Evolutionary conservation across 2,113 vertebrate species (phyloP), one percentile per base, ranked within the genome.

Genomic region (Pungitius pungitius): DNA sequence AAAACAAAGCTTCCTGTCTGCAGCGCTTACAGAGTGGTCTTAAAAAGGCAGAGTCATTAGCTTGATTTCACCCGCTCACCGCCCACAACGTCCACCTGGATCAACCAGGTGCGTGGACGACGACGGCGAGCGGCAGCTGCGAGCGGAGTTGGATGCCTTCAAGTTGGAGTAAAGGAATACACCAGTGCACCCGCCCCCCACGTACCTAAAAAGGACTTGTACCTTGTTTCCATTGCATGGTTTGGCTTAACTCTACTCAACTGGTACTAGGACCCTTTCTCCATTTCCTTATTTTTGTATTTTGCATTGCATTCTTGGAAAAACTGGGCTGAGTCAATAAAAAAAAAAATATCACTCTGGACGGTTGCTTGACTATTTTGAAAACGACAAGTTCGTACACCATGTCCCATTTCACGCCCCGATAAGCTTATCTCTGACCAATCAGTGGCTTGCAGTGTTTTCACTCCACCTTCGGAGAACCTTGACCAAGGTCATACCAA

Each of bases 1-100:
- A 88, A 90, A 91, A 92, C 92, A 92, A 93, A 92, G 90, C 90
- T 81, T 66, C 45, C 78, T 87, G 90, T 88, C 91, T 88, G 83
- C 56, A 90, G 85, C 81, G 86, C 85, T 88, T 84, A 88, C 80
- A 85, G 82, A 85, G 81, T 67, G 81, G 88, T 90, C 87, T 91
- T 85, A 56, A 78, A 78, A 90, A 82, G 80, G 79, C 85, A 75
- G 66, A 81, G 81, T 87, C 81, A 92, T 89, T 89, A 82, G 86
- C 76, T 85, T 78, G 81, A 85, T 89, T 89, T 90, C 83, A 72
- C 60, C 75, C 69, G 73, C 73, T 84, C 73, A 43, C 85, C 69
- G 64, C 87, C 85, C 83, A 78, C 83, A 40, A 78, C 45, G 57
- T 85, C 86, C 87, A 88, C 88, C 85, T 87, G 88, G 83, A 74